Evolutionary conservation across 1,140 invertebrate genomes (phyloP).

Genomic region (Monomorium pharaonis): DNA sequence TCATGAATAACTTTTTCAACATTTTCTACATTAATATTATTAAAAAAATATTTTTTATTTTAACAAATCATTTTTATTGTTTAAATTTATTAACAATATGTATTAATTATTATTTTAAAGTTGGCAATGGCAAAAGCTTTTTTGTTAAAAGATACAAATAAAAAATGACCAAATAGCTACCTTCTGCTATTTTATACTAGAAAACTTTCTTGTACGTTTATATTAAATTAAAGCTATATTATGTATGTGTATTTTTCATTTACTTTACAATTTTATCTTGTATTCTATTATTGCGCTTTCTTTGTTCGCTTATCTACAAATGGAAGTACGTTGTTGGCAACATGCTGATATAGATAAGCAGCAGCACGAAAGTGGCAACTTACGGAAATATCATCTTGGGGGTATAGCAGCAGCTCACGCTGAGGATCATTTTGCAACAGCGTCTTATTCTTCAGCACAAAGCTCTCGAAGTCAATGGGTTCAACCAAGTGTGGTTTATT

Average conservation of each 20-base stretch:
- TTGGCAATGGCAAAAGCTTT: no score
- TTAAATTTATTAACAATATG: no score
- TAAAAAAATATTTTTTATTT: no score
- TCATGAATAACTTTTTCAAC: no score
- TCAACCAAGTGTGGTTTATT: constrained; percentile 91
- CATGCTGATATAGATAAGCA: constrained; percentile 49
- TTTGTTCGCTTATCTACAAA: constrained; percentile 60
- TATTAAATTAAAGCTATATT: no score
- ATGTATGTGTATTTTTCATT: not conserved
- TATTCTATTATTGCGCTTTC: constrained; percentile 12
- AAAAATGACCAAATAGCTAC: no score
- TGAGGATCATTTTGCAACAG: constrained; percentile 97
- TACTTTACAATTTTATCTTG: not conserved
- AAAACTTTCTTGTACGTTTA: no score
- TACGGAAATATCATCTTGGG: constrained; percentile 95
- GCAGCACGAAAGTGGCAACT: constrained; percentile 82
- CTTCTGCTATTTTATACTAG: no score
- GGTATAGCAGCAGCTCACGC: constrained; percentile 94
- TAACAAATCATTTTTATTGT: no score
- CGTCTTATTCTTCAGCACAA: constrained; percentile 95
- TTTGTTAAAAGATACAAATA: no score
- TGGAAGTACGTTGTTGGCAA: constrained; percentile 47
- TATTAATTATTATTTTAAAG: no score
- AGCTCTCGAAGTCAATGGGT: constrained; percentile 96
- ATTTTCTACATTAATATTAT: no score